Percentiles rank a stretch among this genome's conserved stretches.
phyloP scores from a whole-genome alignment of 2,797 vertebrate species.

The Channallabes apus region DNA sequence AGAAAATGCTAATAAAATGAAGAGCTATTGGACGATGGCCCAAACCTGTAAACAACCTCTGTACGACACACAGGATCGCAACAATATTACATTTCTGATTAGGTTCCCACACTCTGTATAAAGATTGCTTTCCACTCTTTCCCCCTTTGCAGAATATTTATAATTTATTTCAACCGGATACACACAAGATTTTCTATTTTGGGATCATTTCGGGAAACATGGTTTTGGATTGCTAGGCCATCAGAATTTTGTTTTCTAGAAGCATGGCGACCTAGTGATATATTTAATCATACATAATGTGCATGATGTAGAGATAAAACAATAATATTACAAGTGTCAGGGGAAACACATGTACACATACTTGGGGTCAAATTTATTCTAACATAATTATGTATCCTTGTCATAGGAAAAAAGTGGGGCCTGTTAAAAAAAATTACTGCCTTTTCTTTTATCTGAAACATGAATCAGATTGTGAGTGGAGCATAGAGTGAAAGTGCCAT shows the following conservation, averaged over 20 bases:
- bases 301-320: background rate
- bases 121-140: constrained; percentile 46
- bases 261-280: background rate
- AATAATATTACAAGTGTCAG: background rate
- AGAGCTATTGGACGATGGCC: constrained; percentile 37
- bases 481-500: constrained; percentile 43
- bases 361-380: background rate
- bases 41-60: constrained; percentile 34
- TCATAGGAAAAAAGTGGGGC: constrained; percentile 25
- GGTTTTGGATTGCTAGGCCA: constrained; percentile 39
- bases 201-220: constrained; percentile 37
- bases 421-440: constrained; percentile 61
- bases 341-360: background rate
- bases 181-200: constrained; percentile 49
- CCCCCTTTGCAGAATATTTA: constrained; percentile 68
- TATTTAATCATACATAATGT: background rate
- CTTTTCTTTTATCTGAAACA: constrained; percentile 58
- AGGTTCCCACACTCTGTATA: constrained; percentile 65
- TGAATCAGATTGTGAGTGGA: constrained; percentile 63
- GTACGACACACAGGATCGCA: constrained; percentile 9
- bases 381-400: background rate
- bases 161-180: constrained; percentile 75
- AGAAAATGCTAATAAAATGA: constrained; percentile 44
- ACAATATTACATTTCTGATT: constrained; percentile 56
- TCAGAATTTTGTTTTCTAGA: background rate